A percentile compares a stretch with the other conserved stretches of the same genome.
Evolutionary conservation across 2,888 invertebrate species (phyloP).

Genomic region (Electrophaes corylata): DNA sequence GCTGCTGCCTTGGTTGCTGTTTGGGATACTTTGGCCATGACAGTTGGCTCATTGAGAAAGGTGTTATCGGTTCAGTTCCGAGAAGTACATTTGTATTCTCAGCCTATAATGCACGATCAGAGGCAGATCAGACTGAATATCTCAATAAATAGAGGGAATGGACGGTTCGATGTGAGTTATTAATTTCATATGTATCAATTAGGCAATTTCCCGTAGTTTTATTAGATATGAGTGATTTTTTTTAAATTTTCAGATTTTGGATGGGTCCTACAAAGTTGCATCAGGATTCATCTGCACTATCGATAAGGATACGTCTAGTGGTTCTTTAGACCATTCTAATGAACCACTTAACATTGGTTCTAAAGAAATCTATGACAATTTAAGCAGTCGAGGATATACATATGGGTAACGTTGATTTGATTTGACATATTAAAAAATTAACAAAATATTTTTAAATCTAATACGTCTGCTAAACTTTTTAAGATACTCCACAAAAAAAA

Average conservation of each 20-base stretch:
- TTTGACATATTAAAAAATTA: not conserved
- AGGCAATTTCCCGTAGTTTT: too few species aligned
- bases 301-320: not conserved
- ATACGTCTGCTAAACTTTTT: too few species aligned
- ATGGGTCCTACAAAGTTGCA: slow-evolving; percentile 14
- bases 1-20: slow-evolving; percentile 88
- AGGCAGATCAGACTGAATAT: slow-evolving; percentile 78
- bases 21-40: slow-evolving; percentile 88
- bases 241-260: slow-evolving; percentile 13
- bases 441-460: too few species aligned
- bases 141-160: slow-evolving; percentile 84
- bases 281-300: slow-evolving; percentile 18
- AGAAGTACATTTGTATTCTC: slow-evolving; percentile 84
- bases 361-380: slow-evolving; percentile 52
- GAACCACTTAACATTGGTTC: slow-evolving; percentile 37
- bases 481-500: too few species aligned
- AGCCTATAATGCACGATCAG: slow-evolving; percentile 82
- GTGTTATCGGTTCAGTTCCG: slow-evolving; percentile 87
- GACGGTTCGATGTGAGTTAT: slow-evolving; percentile 79
- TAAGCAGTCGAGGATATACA: slow-evolving; percentile 6
- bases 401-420: slow-evolving; percentile 13
- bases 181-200: not conserved
- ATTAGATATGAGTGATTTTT: too few species aligned
- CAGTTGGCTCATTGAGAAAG: slow-evolving; percentile 77
- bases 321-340: not conserved